Base-by-base conservation (phyloP, 2,888 invertebrate genomes). In the Mactromeris polynyma region DNA sequence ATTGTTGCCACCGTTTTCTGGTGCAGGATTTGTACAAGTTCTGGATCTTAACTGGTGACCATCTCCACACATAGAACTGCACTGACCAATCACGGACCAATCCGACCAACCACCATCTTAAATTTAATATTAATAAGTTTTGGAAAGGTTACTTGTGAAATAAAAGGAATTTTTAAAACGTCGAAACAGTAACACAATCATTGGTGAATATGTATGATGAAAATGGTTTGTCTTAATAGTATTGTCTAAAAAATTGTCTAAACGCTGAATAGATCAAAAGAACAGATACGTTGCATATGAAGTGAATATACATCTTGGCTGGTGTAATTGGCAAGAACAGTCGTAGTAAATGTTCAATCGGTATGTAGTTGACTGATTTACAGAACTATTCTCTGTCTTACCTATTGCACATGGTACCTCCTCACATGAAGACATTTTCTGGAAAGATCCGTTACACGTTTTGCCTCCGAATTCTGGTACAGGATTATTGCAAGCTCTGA, bases 21-120 rank as follows among this genome's bases (percentile, higher is more conserved):
- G 82, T 4, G 64, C 82, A n/a, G 82, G 82, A 26, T 64, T 82
- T 38, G 82, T 64, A 54, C 82, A 82, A 11, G 82, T 64, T n/a
- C 82, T 58, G 21, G 33, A 38, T 40, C 38, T 58, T n/a, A n/a
- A 26, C 17, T 40, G 26, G 40, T 82, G 58, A 2, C 82, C 82
- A 17, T 82, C 26, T 7, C 82, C 82, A 40, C 82, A 82, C 17
- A 82, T 17, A 54, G 82, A 82, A n/a, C 82, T 40, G 14, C 82
- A 82, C 2, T 36, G 2, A 40, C 36, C 36, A 64, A 64, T 21
- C 11, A n/a, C 1, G 11, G 58, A 40, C 82, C 82, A 82, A 6
- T 26, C 33, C 0, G 82, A 64, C 82, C 82, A 82, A 2, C 64
- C n/a, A 14, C 82, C 82, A 64, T 64, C 82, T 81, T 4, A n/a